phyloP scores from a whole-genome alignment of 2,113 vertebrate genomes.

The Datnioides undecimradiatus region DNA sequence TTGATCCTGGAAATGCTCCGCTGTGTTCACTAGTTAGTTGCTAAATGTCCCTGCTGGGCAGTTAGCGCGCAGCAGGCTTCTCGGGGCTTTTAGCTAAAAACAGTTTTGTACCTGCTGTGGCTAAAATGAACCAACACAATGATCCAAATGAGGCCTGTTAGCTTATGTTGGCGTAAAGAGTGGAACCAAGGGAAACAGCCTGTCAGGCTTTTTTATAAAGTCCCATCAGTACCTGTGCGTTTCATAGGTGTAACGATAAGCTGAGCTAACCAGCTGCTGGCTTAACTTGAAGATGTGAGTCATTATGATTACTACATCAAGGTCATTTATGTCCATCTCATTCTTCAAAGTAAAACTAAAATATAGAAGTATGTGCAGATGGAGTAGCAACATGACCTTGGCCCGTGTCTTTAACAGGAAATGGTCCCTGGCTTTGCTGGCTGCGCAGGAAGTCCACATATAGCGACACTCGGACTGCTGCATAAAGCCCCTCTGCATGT shows the following conservation, averaged over 20 bases:
- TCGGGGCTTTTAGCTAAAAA: background rate
- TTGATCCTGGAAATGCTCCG: background rate
- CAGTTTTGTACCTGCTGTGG: background rate
- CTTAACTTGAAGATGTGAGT: background rate
- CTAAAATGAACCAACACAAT: background rate
- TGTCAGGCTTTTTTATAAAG: background rate
- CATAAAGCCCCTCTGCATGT: constrained; percentile 49
- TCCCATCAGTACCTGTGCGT: background rate
- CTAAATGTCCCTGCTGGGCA: background rate
- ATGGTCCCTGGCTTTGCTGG: constrained; percentile 28
- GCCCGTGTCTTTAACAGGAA: constrained; percentile 66
- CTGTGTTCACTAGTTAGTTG: background rate
- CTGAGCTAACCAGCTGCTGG: background rate
- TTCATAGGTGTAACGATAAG: background rate
- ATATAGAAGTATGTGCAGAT: background rate
- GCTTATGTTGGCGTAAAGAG: background rate
- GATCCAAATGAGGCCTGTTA: background rate
- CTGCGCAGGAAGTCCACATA: constrained; percentile 76
- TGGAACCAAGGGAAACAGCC: background rate
- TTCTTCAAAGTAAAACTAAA: background rate
- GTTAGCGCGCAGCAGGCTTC: too few species aligned
- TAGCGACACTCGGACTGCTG: constrained; percentile 60
- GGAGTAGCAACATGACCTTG: constrained; percentile 29
- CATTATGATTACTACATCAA: background rate
- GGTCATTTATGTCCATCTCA: background rate